A percentile compares a stretch with the other conserved stretches of the same genome.
Evolutionary conservation across 2,113 vertebrate species (phyloP).

Genomic region (Silurus meridionalis): DNA sequence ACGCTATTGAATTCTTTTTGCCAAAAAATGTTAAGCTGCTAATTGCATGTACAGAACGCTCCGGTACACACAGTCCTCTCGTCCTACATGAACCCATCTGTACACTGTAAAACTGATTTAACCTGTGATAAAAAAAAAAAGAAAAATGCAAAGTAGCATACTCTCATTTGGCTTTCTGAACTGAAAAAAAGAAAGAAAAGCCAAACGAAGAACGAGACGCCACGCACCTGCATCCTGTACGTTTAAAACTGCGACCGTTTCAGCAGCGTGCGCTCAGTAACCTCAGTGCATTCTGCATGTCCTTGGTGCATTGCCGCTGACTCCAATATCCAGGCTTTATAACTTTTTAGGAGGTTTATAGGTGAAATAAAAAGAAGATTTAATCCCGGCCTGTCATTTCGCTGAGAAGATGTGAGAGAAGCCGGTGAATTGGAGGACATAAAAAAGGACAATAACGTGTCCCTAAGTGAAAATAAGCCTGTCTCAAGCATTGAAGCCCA

Average conservation of each 20-base stretch:
- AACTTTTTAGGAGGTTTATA: not conserved
- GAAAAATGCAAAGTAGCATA: not conserved
- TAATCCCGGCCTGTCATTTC: not conserved
- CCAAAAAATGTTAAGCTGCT: not conserved
- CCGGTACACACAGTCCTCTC: not conserved
- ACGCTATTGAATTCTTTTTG: not conserved
- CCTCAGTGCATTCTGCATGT: not conserved
- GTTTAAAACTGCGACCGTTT: not conserved
- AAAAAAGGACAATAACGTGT: not conserved
- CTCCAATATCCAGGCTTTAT: not conserved
- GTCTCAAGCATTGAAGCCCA: not conserved
- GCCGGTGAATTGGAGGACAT: not conserved
- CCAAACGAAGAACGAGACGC: not conserved
- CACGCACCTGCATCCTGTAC: conserved; percentile 41
- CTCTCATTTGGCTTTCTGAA: not conserved
- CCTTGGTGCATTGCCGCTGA: not conserved
- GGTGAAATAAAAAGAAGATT: conserved; percentile 13
- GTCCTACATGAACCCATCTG: conserved; percentile 7
- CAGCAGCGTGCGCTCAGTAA: not conserved
- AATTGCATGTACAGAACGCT: not conserved
- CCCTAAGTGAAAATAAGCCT: not conserved
- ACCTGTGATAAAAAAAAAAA: too few relatives aligned
- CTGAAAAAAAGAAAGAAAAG: not conserved
- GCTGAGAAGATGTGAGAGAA: not conserved
- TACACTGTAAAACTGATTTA: not conserved